Evolutionary conservation across 1,140 invertebrate genomes (phyloP).

Genomic region (Heliconius eleuchia): DNA sequence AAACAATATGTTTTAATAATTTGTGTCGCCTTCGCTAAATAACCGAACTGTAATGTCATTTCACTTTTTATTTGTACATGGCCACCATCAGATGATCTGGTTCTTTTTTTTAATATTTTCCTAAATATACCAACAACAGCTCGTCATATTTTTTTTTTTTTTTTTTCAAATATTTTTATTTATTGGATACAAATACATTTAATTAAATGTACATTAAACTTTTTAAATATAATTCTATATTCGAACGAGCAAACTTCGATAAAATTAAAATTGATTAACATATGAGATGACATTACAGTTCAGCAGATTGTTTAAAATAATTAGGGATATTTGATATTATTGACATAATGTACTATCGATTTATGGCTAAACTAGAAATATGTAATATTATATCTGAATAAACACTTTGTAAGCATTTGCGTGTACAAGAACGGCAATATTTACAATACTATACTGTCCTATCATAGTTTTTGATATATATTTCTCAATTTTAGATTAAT

Average conservation of each 20-base stretch:
- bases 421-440: slow-evolving; percentile 64
- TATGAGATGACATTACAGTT: slow-evolving; percentile 69
- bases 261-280: slow-evolving; percentile 81
- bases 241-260: slow-evolving; percentile 80
- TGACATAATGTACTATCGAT: slow-evolving; percentile 79
- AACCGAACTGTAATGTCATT: slow-evolving; percentile 58
- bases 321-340: slow-evolving; percentile 79
- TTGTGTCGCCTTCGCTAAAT: slow-evolving; percentile 62
- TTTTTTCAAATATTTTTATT: slow-evolving; percentile 70
- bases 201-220: slow-evolving; percentile 75
- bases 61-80: slow-evolving; percentile 79
- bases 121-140: slow-evolving; percentile 81
- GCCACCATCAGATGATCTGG: slow-evolving; percentile 80
- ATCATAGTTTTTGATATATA: slow-evolving; percentile 61
- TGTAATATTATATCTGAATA: slow-evolving; percentile 75
- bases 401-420: slow-evolving; percentile 74
- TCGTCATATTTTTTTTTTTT: slow-evolving; percentile 69
- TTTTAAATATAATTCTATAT: slow-evolving; percentile 80
- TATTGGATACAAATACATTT: slow-evolving; percentile 66
- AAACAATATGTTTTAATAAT: slow-evolving; percentile 77
- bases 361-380: slow-evolving; percentile 76
- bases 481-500: slow-evolving; percentile 62
- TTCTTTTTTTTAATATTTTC: slow-evolving; percentile 77
- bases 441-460: slow-evolving; percentile 68
- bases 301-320: slow-evolving; percentile 64